Percentiles rank a stretch among this genome's conserved stretches.
phyloP scores from a whole-genome alignment of 2,113 vertebrate genomes.

The Tupaia chinensis region DNA sequence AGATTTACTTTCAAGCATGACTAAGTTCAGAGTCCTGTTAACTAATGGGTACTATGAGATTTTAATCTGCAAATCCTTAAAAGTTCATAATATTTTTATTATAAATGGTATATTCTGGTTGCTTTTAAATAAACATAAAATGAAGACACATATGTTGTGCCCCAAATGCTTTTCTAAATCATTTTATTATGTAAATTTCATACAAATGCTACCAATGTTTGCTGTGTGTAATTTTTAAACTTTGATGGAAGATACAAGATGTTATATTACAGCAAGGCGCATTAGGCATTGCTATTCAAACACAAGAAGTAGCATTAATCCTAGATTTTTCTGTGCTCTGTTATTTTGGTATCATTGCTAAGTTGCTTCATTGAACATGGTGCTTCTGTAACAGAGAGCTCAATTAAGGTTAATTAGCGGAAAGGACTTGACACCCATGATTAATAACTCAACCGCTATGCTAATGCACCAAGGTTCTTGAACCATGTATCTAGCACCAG shows the following conservation, averaged over 20 bases:
- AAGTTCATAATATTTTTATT: background rate
- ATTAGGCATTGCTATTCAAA: background rate
- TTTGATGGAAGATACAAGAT: background rate
- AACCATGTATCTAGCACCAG: slow-evolving; percentile 52
- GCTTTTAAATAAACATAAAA: slow-evolving; percentile 45
- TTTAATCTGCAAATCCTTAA: slow-evolving; percentile 51
- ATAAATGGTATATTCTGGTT: background rate
- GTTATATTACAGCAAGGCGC: background rate
- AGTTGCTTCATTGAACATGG: slow-evolving; percentile 44
- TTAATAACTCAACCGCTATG: slow-evolving; percentile 65
- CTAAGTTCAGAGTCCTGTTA: slow-evolving; percentile 40
- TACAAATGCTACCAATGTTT: background rate
- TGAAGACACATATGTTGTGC: background rate
- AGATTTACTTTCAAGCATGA: slow-evolving; percentile 68
- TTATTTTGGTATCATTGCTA: slow-evolving; percentile 52
- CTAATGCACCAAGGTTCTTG: slow-evolving; percentile 17
- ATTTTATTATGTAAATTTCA: slow-evolving; percentile 46
- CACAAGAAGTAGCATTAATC: background rate
- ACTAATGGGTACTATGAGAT: slow-evolving; percentile 32
- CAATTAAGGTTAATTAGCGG: slow-evolving; percentile 80
- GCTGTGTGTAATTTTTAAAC: background rate
- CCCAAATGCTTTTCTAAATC: slow-evolving; percentile 38
- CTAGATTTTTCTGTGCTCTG: background rate
- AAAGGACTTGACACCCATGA: slow-evolving; percentile 72
- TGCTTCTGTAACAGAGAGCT: slow-evolving; percentile 56